Percentiles rank a stretch among this genome's conserved stretches.
Conservation (phyloP, 1,140 invertebrate species). For the Drosophila nigrodunni region DNA sequence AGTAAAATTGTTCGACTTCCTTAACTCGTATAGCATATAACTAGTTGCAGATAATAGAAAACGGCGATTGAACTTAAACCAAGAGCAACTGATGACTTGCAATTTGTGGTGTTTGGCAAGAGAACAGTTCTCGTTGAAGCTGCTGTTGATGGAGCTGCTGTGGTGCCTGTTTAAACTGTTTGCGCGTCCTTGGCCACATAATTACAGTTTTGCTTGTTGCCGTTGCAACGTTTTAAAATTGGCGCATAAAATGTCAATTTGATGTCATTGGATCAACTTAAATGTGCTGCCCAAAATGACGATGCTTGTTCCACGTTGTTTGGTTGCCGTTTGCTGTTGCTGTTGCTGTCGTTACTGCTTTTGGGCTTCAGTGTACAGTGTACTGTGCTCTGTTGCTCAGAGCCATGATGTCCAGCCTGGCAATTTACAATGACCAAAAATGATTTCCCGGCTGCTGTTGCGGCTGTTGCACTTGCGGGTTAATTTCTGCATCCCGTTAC, state of each 20-base stretch:
- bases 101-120: conserved; percentile 2
- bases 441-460: conserved; percentile 42
- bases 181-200: conserved; percentile 72
- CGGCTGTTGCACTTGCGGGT: conserved; percentile 56
- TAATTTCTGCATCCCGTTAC: conserved; percentile 73
- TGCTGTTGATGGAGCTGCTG: not conserved
- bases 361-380: conserved; percentile 8
- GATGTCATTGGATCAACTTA: conserved; percentile 83
- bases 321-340: not conserved
- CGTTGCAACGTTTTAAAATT: conserved; percentile 75
- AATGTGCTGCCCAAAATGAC: conserved; percentile 58
- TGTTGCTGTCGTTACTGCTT: not conserved
- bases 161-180: conserved; percentile 61
- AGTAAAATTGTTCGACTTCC: conserved; percentile 1
- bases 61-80: not conserved
- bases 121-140: not conserved
- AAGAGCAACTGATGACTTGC: conserved; percentile 8
- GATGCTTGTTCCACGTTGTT: conserved; percentile 25
- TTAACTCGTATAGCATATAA: not conserved
- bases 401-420: conserved; percentile 51
- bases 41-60: no score
- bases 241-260: conserved; percentile 82
- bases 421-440: conserved; percentile 61
- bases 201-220: conserved; percentile 68
- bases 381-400: conserved; percentile 16